These are phyloP conservation scores for Danaus plexippus DNA, from an alignment of 1,140 invertebrate genomes.

Conservation along the genomic window DNA sequence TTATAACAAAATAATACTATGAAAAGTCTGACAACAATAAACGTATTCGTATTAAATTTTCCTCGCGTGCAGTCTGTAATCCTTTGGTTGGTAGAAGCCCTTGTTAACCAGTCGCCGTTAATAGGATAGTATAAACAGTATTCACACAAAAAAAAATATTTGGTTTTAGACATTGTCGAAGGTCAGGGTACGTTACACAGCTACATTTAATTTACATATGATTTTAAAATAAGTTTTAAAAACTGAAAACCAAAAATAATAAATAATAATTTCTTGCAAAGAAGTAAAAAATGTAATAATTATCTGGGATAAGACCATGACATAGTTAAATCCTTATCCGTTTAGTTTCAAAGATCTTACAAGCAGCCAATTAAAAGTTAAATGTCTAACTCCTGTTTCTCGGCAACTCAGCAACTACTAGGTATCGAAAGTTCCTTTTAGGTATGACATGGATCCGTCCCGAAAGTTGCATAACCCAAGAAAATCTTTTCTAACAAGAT, in stretches of 20 bases:
- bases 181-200: too few species aligned
- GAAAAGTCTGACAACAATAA: background rate
- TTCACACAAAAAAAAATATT: too few species aligned
- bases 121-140: too few species aligned
- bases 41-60: background rate
- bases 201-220: too few species aligned
- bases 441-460: constrained; percentile 3
- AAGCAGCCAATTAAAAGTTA: constrained; percentile 68
- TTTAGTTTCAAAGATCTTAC: constrained; percentile 47
- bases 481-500: too few species aligned
- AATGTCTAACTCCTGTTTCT: constrained; percentile 64
- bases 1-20: background rate
- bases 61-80: background rate
- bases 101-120: background rate
- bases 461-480: background rate
- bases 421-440: constrained; percentile 32
- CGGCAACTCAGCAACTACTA: constrained; percentile 44
- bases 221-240: too few species aligned
- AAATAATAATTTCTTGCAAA: too few species aligned
- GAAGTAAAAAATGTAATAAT: constrained; percentile 6
- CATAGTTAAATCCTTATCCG: constrained; percentile 60
- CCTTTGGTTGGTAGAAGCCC: background rate
- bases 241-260: too few species aligned
- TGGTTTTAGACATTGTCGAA: too few species aligned
- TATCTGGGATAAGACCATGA: constrained; percentile 19